Evolutionary conservation across 2,888 invertebrate species (phyloP), one percentile per base, ranked within the genome.

Genomic region (Trissolcus japonicus): DNA sequence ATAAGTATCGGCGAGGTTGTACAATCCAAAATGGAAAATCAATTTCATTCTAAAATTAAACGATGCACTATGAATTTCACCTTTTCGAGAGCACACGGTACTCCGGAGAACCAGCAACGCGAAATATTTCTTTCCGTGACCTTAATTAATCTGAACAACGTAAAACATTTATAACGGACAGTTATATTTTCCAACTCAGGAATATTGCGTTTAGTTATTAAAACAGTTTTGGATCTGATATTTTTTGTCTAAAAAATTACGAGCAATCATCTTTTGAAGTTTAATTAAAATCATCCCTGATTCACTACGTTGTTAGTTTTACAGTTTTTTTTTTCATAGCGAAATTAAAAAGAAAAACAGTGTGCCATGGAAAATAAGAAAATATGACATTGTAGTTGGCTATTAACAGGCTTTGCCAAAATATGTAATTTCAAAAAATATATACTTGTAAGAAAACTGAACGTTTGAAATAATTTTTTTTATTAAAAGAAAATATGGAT

Each of bases 11-110:
- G 25, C 55, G 65, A 59, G 7, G 9, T 35, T 72, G 41, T 48
- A 59, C 57, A 59, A 59, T 57, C 19, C 63, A 53, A 72, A 72
- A 72, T 72, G 43, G 72, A 57, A 72, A 65, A 59, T 48, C 72
- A 72, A 72, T 72, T 65, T 60, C 46, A 19, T 43, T 40, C 16
- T 25, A 16, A 11, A 43, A 21, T 50, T n/a, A 13, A 29, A 9
- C n/a, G 40, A 63, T 59, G 19, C 21, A 53, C 63, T 54, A 53
- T 51, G 35, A 9, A 54, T 57, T 55, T 11, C 16, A 43, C 46
- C 14, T 43, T 53, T 46, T 40, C 40, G 2, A n/a, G 29, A 11
- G 54, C 29, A 40, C 16, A 11, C 16, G 25, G 16, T 3, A 13
- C 13, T 35, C 21, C 13, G 16, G 7, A 29, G 48, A 55, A 55